Conservation (phyloP, 2,888 invertebrate species). For the Eledona agricola region DNA sequence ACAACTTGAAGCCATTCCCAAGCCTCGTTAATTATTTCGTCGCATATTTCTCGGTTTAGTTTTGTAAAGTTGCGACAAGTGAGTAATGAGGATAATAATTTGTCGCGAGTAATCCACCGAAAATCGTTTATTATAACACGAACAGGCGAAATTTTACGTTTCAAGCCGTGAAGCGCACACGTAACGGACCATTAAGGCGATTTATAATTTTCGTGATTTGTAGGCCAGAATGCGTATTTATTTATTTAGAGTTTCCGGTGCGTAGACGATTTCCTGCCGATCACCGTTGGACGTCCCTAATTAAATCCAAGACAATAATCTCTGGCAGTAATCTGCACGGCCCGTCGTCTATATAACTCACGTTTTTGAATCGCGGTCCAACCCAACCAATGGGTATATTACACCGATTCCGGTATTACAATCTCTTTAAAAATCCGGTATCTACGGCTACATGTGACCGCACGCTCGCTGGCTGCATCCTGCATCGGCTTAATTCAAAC, state of each 20-base stretch:
- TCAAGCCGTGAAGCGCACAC: no score
- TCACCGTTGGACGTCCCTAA: constrained; percentile 5
- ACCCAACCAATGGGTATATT: constrained; percentile 18
- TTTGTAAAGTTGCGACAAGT: no score
- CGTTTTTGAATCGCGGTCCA: constrained; percentile 23
- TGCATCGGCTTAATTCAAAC: constrained; percentile 39
- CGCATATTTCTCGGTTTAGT: no score
- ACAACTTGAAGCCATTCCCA: no score
- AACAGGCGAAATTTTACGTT: no score
- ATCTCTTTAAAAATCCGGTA: constrained; percentile 24
- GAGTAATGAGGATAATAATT: no score
- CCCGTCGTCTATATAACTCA: constrained; percentile 21
- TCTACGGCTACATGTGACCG: constrained; percentile 28
- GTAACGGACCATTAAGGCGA: no score
- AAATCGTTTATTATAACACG: no score
- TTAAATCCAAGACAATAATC: constrained; percentile 24
- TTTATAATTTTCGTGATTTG: no score
- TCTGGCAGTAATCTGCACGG: constrained; percentile 13
- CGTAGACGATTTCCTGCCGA: constrained; percentile 11
- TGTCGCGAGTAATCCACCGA: no score
- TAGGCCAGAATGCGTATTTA: no score
- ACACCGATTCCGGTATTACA: constrained; percentile 23
- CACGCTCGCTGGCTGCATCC: constrained; percentile 27
- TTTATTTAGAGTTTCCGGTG: constrained; percentile 12
- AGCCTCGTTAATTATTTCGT: no score